These are phyloP conservation scores for Hirtodrosophila confusa DNA, from an alignment of 2,888 invertebrate species.

Conservation along the genomic window DNA sequence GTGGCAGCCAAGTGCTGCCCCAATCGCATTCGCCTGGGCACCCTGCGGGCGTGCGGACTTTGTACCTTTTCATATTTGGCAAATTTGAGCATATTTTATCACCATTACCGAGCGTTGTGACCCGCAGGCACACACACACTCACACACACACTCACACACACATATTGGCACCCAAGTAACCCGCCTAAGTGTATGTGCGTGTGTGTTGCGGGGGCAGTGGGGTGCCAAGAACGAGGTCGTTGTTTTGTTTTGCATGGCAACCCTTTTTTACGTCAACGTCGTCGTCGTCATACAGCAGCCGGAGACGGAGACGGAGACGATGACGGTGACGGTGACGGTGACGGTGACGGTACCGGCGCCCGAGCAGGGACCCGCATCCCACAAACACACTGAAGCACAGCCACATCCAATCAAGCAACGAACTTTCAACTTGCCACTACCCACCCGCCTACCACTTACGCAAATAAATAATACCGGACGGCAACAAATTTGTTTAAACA, in stretches of 20 bases:
- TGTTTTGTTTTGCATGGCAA: conserved; percentile 67
- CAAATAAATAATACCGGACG: conserved; percentile 75
- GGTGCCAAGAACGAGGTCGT: conserved; percentile 30
- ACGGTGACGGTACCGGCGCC: conserved; percentile 13
- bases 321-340: not conserved
- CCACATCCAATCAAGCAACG: conserved; percentile 71
- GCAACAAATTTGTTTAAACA: conserved; percentile 74
- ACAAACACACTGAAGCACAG: conserved; percentile 13
- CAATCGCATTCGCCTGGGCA: conserved; percentile 1
- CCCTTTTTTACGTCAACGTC: conserved; percentile 69
- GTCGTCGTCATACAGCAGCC: conserved; percentile 18
- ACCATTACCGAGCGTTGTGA: conserved; percentile 74
- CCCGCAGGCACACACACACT: conserved; percentile 60
- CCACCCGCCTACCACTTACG: conserved; percentile 58
- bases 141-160: conserved; percentile 14
- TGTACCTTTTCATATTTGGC: conserved; percentile 79
- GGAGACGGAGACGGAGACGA: not conserved
- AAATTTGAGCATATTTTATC: conserved; percentile 82
- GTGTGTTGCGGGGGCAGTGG: not conserved
- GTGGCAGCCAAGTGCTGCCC: conserved; percentile 36
- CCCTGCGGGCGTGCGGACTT: conserved; percentile 53
- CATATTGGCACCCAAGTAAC: conserved; percentile 63
- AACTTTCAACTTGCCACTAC: conserved; percentile 48
- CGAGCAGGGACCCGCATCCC: conserved; percentile 44
- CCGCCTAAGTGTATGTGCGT: conserved; percentile 48